These are phyloP conservation scores for Conus betulinus DNA, from an alignment of 1,140 invertebrate species.

Conservation along the genomic window DNA sequence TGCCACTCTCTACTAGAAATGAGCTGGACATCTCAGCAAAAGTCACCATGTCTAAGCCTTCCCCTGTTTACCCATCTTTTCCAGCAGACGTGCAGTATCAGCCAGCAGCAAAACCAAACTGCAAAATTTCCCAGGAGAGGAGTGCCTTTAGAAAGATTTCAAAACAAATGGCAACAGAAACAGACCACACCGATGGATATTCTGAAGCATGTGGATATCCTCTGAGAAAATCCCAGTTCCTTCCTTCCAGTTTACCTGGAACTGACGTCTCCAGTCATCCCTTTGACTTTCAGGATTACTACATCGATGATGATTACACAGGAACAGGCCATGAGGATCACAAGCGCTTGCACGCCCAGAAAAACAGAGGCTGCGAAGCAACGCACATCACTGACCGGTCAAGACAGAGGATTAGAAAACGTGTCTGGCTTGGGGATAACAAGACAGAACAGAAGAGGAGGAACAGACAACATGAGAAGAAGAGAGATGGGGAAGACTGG, in stretches of 20 bases:
- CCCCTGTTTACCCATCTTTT: background rate
- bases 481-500: background rate
- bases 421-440: background rate
- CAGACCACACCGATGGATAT: background rate
- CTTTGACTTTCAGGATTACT: slow-evolving; percentile 34
- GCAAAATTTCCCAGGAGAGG: background rate
- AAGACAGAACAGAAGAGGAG: slow-evolving; percentile 3
- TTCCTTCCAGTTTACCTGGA: slow-evolving; percentile 7
- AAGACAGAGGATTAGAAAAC: background rate
- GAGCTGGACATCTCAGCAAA: background rate
- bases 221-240: background rate
- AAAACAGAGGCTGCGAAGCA: background rate
- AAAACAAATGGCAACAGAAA: background rate
- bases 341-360: background rate
- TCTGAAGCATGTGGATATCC: background rate
- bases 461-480: background rate
- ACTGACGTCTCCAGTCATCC: slow-evolving; percentile 7
- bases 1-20: background rate
- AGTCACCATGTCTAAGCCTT: background rate
- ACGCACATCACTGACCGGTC: background rate
- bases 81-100: background rate
- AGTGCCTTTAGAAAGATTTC: background rate
- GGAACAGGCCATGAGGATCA: background rate
- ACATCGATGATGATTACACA: slow-evolving; percentile 30
- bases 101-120: background rate